A percentile compares a stretch with the other conserved stretches of the same genome.
Conservation (phyloP, 2,888 invertebrate species). For the Athalia rosae region DNA sequence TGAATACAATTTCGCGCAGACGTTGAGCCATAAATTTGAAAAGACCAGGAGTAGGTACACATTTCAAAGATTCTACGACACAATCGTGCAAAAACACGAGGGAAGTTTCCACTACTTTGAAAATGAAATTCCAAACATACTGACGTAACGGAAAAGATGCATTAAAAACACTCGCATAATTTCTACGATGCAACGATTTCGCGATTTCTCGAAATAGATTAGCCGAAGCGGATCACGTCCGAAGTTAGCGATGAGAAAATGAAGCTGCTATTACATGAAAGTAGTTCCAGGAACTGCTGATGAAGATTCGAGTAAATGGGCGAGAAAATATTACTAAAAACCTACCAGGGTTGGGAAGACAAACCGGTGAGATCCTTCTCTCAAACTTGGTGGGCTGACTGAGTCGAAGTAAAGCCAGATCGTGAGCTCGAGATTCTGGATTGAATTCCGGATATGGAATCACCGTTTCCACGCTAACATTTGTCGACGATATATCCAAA, state of each 20-base stretch:
- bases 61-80: too few species aligned
- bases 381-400: conserved; percentile 75
- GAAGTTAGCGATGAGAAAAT: neutral
- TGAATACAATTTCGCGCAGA: neutral
- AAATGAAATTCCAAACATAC: too few species aligned
- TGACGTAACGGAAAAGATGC: too few species aligned
- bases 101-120: too few species aligned
- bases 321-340: conserved; percentile 29
- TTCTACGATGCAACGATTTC: too few species aligned
- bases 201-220: too few species aligned
- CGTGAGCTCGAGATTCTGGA: conserved; percentile 75
- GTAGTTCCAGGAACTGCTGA: neutral
- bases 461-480: conserved; percentile 75
- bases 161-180: too few species aligned
- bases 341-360: conserved; percentile 76
- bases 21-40: too few species aligned
- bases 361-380: conserved; percentile 76
- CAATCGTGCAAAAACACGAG: too few species aligned
- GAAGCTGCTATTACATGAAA: neutral
- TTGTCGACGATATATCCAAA: conserved; percentile 74
- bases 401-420: conserved; percentile 78
- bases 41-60: too few species aligned
- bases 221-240: too few species aligned
- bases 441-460: conserved; percentile 77
- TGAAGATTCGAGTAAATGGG: neutral